Evolutionary conservation across 1,140 invertebrate genomes (phyloP).

Genomic region (Parasteatoda tepidariorum): DNA sequence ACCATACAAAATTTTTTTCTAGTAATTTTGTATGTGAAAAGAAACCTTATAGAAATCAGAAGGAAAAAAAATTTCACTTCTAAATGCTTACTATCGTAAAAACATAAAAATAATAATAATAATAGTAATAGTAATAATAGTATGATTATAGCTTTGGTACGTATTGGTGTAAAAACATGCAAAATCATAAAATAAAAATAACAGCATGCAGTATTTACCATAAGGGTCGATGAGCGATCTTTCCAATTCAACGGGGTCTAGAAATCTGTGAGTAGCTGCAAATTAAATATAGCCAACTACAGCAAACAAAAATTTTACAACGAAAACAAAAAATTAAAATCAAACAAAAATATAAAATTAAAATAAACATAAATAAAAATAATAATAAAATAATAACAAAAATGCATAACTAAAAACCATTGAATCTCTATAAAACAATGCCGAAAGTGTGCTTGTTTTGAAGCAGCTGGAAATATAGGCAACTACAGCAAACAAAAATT

Average conservation of each 20-base stretch:
- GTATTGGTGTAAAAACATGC: too few relatives aligned
- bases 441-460: too few relatives aligned
- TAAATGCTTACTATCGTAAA: too few relatives aligned
- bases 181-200: conserved; percentile 3
- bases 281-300: conserved; percentile 38
- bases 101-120: not conserved
- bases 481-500: conserved; percentile 47
- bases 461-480: conserved; percentile 24
- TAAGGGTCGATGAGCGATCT: conserved; percentile 49
- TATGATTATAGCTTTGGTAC: too few relatives aligned
- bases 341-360: conserved; percentile 15
- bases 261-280: conserved; percentile 47
- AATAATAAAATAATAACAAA: not conserved
- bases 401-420: not conserved
- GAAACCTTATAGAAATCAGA: too few relatives aligned
- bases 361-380: not conserved
- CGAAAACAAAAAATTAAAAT: conserved; percentile 16
- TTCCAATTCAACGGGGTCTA: conserved; percentile 44
- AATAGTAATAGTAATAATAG: too few relatives aligned
- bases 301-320: conserved; percentile 32
- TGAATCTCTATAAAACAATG: not conserved
- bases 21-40: too few relatives aligned
- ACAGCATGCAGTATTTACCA: conserved; percentile 37
- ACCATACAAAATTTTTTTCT: too few relatives aligned
- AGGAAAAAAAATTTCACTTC: too few relatives aligned